Evolutionary conservation across 2,797 vertebrate genomes (phyloP).

Genomic region (Tauraco hartlaubi): DNA sequence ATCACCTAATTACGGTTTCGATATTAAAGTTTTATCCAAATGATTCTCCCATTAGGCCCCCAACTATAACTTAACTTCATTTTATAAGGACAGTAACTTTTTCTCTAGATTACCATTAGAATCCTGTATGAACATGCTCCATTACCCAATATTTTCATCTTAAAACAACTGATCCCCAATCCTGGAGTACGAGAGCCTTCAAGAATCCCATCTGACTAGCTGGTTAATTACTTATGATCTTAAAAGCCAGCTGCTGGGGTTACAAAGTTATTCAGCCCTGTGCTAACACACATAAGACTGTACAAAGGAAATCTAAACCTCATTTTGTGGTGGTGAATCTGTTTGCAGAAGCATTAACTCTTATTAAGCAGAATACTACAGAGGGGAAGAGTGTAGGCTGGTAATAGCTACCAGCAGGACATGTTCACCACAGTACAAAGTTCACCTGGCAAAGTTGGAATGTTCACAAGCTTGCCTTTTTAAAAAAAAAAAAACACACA

Average conservation of each 20-base stretch:
- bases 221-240: not conserved
- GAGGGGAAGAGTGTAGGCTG: fast-evolving
- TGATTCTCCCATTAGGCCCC: not conserved
- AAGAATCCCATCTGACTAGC: not conserved
- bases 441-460: not conserved
- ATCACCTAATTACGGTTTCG: constrained; percentile 87
- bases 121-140: not conserved
- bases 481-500: no score
- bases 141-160: not conserved
- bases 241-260: not conserved
- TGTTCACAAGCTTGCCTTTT: not conserved
- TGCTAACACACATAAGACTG: not conserved
- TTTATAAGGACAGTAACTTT: not conserved
- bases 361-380: not conserved
- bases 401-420: not conserved
- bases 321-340: not conserved
- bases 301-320: not conserved
- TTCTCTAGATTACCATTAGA: not conserved
- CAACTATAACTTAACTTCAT: not conserved
- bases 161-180: not conserved
- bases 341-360: not conserved
- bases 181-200: not conserved
- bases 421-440: not conserved
- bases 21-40: not conserved
- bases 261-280: not conserved